A percentile compares a stretch with the other conserved stretches of the same genome.
These are phyloP conservation scores for Orius insidiosus DNA, from an alignment of 1,140 invertebrate species.

Conservation along the genomic window DNA sequence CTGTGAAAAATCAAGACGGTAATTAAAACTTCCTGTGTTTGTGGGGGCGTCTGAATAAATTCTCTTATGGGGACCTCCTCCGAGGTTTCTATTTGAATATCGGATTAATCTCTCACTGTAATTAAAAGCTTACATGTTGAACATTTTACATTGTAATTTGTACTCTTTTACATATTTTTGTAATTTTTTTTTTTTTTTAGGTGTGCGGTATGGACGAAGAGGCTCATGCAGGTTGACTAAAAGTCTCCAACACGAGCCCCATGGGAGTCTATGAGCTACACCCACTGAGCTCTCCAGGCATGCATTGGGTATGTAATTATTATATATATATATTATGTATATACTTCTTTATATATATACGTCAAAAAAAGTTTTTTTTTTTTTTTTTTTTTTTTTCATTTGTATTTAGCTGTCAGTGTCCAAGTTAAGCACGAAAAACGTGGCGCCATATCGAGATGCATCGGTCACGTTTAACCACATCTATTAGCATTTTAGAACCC, in stretches of 20 bases:
- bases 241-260: slow-evolving; percentile 21
- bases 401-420: slow-evolving; percentile 1
- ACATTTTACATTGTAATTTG: slow-evolving; percentile 3
- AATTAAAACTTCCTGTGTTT: too few species aligned
- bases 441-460: too few species aligned
- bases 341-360: too few species aligned
- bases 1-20: too few species aligned
- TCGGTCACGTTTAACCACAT: too few species aligned
- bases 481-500: slow-evolving; percentile 8
- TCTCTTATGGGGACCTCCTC: not conserved
- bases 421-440: slow-evolving; percentile 7
- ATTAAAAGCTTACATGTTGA: not conserved
- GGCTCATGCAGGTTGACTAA: slow-evolving; percentile 8
- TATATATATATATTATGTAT: too few species aligned
- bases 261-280: slow-evolving; percentile 39
- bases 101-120: slow-evolving; percentile 1
- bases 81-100: not conserved
- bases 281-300: slow-evolving; percentile 34
- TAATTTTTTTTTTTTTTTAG: not conserved
- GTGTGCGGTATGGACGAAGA: not conserved
- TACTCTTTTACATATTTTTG: not conserved
- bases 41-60: not conserved
- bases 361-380: too few species aligned
- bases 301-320: slow-evolving; percentile 36
- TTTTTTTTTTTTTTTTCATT: too few species aligned